Base-by-base conservation (phyloP, 2,888 invertebrate genomes). In the Reticulitermes lucifugus region DNA sequence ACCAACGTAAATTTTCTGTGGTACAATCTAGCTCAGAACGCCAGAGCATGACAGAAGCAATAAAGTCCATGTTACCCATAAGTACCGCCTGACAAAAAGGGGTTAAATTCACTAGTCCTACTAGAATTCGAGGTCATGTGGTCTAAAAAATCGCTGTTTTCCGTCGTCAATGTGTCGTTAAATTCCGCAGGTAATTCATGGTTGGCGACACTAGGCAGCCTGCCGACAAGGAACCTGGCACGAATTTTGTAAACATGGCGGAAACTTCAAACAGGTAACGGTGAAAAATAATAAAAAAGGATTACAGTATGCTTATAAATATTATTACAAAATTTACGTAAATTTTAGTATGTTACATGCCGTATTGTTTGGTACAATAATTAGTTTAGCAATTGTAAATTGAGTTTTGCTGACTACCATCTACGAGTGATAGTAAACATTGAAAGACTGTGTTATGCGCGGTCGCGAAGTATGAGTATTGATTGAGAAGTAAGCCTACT, bases 191-290 rank as follows among this genome's bases (percentile, higher is more conserved):
- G 35, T 35, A 35, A 35, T 35, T 35, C 35, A 35, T 7, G 4
- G 46, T 46, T 46, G 46, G 46, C 12, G 12, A 55, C 55, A 55
- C 18, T 18, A 12, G 1, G 55, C 55, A 18, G 14, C 18, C 18
- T 55, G 14, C 18, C 55, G 55, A 55, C 18, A 2, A 55, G 18
- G 6, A 46, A 5, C 18, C 65, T 1, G 2, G 9, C 46, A 7
- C 7, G 46, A 65, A 70, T 70, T 80, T 65, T 41, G 35, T 25
- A 73, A 85, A 85, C 59, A 85, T 85, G 85, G 85, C 85, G 85
- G 85, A 85, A 59, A 85, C 75, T 85, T 85, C 85, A 85, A 85
- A 85, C 21, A 73, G 85, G 85, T 85, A 85, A 85, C 85, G 85
- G n/a, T 75, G 59, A 71, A 46, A 22, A 77, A 3, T 43, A 77